phyloP scores from a whole-genome alignment of 2,113 vertebrate genomes.

The Cercopithecus mona region DNA sequence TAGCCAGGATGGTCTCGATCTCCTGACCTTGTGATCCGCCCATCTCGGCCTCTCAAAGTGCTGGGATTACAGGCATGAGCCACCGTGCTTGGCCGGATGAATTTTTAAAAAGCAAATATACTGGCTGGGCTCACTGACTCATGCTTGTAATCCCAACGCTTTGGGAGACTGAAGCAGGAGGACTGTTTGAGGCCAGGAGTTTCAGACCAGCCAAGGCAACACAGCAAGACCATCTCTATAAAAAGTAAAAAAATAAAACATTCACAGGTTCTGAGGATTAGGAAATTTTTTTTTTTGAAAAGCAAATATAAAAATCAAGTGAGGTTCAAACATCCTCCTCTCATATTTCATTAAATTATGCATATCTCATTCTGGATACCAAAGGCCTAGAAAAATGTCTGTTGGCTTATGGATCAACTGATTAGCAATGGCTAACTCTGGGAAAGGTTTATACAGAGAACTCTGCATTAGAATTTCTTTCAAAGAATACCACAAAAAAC shows the following conservation, averaged over 20 bases:
- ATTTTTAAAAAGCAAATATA: background rate
- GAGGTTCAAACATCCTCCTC: conserved; percentile 10
- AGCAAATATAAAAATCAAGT: conserved; percentile 49
- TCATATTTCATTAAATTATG: background rate
- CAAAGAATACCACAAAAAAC: background rate
- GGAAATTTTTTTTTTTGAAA: background rate
- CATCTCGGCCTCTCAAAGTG: too few relatives aligned
- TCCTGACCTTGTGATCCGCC: too few relatives aligned
- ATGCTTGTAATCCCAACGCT: too few relatives aligned
- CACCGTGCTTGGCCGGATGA: background rate
- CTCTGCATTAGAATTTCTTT: conserved; percentile 18
- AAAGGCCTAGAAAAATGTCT: conserved; percentile 39
- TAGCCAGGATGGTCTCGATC: too few relatives aligned
- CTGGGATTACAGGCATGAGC: too few relatives aligned
- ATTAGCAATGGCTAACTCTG: conserved; percentile 24
- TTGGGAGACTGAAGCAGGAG: too few relatives aligned
- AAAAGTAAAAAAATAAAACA: too few relatives aligned
- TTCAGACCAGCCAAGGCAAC: too few relatives aligned
- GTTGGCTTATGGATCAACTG: background rate
- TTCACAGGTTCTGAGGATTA: too few relatives aligned
- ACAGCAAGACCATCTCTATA: too few relatives aligned
- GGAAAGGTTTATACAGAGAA: conserved; percentile 17
- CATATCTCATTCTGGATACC: background rate
- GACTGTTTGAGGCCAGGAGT: too few relatives aligned
- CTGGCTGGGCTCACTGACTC: too few relatives aligned